Evolutionary conservation across 2,888 invertebrate genomes (phyloP), one percentile per base, ranked within the genome.

Genomic region (Pammene fasciana): DNA sequence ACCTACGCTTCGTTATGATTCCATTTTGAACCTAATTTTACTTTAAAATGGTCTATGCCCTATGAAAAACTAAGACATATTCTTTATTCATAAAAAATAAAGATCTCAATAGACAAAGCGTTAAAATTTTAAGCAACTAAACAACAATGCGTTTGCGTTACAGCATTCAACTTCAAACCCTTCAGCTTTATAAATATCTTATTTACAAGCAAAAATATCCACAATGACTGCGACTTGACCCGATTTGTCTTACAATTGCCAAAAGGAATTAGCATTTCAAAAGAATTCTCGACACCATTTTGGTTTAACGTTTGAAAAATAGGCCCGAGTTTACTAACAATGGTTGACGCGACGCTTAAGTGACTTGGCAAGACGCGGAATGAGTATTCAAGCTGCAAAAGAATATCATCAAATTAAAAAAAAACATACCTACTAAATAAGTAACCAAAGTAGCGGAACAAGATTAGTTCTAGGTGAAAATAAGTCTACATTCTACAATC

Each of bases 121-220:
- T 60, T n/a, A 64, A 18, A 50, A 52, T 65, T 56, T 18, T 36
- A 9, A 68, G 41, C 26, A 50, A 50, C 34, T 64, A 50, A 14
- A 38, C 26, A 46, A 65, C 59, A 70, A 60, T 60, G 48, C 16
- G 7, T 46, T 8, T 8, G 13, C 52, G 36, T 64, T 56, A 45
- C 59, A 26, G 46, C 54, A 65, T 55, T 54, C 18, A 13, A 34
- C 43, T 68, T 54, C 11, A 38, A 70, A 46, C 65, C 70, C 65
- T 68, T 64, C 56, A 67, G 48, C 9, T 65, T 70, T 55, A 70
- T 54, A 70, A 68, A 68, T 68, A 59, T 48, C 38, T 26, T 70
- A 70, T 70, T 70, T 65, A 70, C 70, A 70, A 70, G 70, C 65
- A 48, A 60, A 67, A 70, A 65, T 65, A 48, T 54, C 65, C 38